A percentile compares a stretch with the other conserved stretches of the same genome.
Evolutionary conservation across 2,113 vertebrate species (phyloP).

Genomic region (Albula glossodonta): DNA sequence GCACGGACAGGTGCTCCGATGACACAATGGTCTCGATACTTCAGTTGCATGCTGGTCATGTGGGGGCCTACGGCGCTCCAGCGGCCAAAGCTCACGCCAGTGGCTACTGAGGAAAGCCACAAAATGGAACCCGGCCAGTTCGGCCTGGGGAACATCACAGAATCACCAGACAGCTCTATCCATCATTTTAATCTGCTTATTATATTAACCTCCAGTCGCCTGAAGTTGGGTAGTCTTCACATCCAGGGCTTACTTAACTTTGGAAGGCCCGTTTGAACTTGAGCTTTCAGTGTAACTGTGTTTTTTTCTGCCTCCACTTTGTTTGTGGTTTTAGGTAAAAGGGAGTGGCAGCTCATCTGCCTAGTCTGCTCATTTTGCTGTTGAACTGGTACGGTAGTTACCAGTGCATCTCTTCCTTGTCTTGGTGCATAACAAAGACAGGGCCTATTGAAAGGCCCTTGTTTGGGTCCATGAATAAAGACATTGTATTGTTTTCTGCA

Average conservation of each 20-base stretch:
- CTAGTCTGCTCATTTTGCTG: neutral
- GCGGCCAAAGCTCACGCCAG: conserved; percentile 42
- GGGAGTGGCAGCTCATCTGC: neutral
- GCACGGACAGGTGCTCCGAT: conserved; percentile 26
- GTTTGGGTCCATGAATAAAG: neutral
- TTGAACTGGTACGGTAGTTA: neutral
- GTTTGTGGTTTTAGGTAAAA: neutral
- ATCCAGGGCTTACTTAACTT: neutral
- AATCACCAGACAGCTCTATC: neutral
- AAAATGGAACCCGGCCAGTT: neutral
- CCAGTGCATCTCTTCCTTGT: neutral
- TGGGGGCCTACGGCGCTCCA: conserved; percentile 53
- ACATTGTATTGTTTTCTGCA: neutral
- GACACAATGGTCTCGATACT: conserved; percentile 46
- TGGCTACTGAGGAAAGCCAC: conserved; percentile 51
- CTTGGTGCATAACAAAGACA: neutral
- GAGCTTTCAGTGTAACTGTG: neutral
- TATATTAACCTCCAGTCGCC: neutral
- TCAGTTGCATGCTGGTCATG: conserved; percentile 54
- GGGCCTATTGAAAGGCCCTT: neutral
- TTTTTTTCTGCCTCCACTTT: neutral
- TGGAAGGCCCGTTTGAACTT: neutral
- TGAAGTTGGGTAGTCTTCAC: neutral
- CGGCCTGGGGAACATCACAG: neutral
- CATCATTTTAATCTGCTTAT: neutral